Evolutionary conservation across 2,797 vertebrate species (phyloP), one percentile per base, ranked within the genome.

Genomic region (Danio albolineatus): DNA sequence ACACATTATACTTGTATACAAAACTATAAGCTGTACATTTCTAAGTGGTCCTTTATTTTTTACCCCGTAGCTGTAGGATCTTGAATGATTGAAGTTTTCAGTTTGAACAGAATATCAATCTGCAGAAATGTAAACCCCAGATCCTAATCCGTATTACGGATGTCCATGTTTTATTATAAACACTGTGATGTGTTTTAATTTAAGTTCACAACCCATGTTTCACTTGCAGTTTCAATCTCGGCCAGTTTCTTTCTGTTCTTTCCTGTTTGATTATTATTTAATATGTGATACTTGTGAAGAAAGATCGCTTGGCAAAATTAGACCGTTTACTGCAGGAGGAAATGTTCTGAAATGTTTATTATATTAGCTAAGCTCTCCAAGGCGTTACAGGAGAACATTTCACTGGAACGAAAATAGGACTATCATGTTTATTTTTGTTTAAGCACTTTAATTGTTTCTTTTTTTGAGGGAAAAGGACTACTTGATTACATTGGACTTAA

Each of bases 371-470:
- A 28, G 28, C 16, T 28, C 38, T 83, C 46, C 10, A 36, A 49
- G 36, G n/a, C 46, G 1, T 28, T 46, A 67, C 19, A 28, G 28
- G 28, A 28, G 28, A 59, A 38, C 10, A 67, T 80, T 82, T 77
- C 6, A 54, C 75, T 69, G 48, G 56, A 8, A 36, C 17, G 65
- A 21, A 12, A 19, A 61, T 85, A 61, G 69, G 72, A 77, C 56
- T 6, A 53, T 66, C 28, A 66, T 82, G 78, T 61, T 76, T 9
- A 9, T 17, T 76, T 43, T 80, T 61, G 72, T 74, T 53, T 54
- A 83, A 85, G 89, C 89, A 89, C 87, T 88, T 88, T 88, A 89
- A 85, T 86, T 61, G 46, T 48, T 38, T 84, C 14, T 81, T 86
- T 76, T 81, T 60, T 75, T 73, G n/a, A 28, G 28, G 13, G 44